A percentile compares a stretch with the other conserved stretches of the same genome.
These are phyloP conservation scores for Neodiprion fabricii DNA, from an alignment of 1,140 invertebrate genomes.

Conservation along the genomic window DNA sequence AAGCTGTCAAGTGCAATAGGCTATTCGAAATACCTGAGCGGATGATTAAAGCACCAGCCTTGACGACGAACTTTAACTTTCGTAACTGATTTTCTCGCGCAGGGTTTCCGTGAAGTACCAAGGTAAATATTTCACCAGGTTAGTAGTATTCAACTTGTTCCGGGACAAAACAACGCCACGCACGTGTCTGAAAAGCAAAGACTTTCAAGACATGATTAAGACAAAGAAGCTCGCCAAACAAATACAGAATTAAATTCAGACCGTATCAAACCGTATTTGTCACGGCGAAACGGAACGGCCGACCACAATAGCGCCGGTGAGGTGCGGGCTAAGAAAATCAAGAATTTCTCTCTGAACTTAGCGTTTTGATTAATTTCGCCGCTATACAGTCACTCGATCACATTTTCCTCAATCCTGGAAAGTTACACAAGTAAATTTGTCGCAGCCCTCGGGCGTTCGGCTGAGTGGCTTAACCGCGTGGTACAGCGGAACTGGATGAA, in stretches of 20 bases:
- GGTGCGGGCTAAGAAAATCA: too few relatives aligned
- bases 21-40: neutral
- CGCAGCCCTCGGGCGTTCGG: too few relatives aligned
- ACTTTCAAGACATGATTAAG: neutral
- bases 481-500: too few relatives aligned
- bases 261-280: neutral
- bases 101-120: neutral
- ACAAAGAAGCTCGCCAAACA: neutral
- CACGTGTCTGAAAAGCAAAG: neutral
- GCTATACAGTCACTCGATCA: too few relatives aligned
- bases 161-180: neutral
- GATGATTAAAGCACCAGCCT: neutral
- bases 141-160: neutral
- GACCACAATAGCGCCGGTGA: too few relatives aligned
- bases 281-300: too few relatives aligned
- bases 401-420: too few relatives aligned
- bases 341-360: too few relatives aligned
- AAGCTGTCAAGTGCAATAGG: neutral
- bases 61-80: neutral
- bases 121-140: constrained; percentile 1
- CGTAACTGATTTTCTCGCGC: neutral
- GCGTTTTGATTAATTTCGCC: too few relatives aligned
- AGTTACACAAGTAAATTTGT: too few relatives aligned
- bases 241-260: neutral
- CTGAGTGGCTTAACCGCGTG: too few relatives aligned